Base-by-base conservation (phyloP, 2,888 invertebrate genomes). In the Callyntrura guangdongensis region DNA sequence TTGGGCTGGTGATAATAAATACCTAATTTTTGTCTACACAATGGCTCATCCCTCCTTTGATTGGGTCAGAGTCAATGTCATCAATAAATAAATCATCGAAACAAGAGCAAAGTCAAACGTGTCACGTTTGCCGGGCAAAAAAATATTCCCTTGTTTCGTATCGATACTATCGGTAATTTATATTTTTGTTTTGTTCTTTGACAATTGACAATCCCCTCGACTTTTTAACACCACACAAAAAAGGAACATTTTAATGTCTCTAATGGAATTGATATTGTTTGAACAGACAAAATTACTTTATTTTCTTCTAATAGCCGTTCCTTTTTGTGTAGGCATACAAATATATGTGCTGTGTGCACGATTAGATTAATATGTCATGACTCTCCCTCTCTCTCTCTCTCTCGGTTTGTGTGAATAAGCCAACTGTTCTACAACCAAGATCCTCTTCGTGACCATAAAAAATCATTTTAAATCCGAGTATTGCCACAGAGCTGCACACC, bases 361-460 rank as follows among this genome's bases (percentile, higher is more conserved):
- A 36, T 36, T 36, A 36, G 36, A 36, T 36, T 36, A 36, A 36
- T 36, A 36, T 36, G 36, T 36, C 36, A 36, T 53, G 53, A 14
- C 11, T 53, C 53, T 53, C 53, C 9, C 53, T 53, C 53, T 53
- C 53, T 53, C 53, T 53, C 14, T 53, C 14, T 53, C 11, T 53
- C 11, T 53, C 53, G 11, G 11, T 53, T 1, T 9, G 11, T 47
- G 5, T 47, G 5, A 5, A 47, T 5, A 5, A 47, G 47, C 47
- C 5, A 11, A 47, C 47, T 11, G 47, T 11, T 47, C 47, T 11
- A 47, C 12, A 72, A 1, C 45, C 36, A 12, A 61, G 36, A 81
- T 81, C 81, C 81, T 81, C 81, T 36, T 81, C 61, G 81, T 61
- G 82, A 64, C 45, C 17, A 82, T 61, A 82, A 81, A 61, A 61